A percentile compares a stretch with the other conserved stretches of the same genome.
phyloP scores from a whole-genome alignment of 2,797 vertebrate genomes.

The Naso thynnoides region DNA sequence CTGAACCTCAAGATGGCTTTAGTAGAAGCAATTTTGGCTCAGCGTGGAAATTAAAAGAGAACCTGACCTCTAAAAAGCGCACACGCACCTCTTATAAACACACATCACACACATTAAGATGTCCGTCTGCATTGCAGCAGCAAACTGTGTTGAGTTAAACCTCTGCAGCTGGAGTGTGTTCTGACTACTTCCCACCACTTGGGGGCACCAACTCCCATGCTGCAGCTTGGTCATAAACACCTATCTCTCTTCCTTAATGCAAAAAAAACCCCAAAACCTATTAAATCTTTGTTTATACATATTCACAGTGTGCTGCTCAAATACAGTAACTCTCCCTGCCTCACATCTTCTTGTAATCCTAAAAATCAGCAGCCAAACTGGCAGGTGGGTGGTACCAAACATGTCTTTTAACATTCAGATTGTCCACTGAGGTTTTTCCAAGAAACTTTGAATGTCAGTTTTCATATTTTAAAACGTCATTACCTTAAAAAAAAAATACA shows the following conservation, averaged over 20 bases:
- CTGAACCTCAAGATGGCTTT: neutral
- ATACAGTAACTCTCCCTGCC: neutral
- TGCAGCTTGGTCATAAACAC: slow-evolving; percentile 7
- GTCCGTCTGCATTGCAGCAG: slow-evolving; percentile 71
- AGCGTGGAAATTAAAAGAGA: neutral
- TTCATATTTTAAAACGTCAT: too few relatives aligned
- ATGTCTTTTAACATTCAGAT: too few relatives aligned
- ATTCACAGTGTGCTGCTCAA: neutral
- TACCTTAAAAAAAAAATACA: too few relatives aligned
- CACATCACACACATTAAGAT: slow-evolving; percentile 9
- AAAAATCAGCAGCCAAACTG: neutral
- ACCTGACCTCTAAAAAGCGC: neutral
- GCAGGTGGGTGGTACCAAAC: neutral
- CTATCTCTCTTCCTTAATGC: neutral
- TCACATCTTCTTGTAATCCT: neutral
- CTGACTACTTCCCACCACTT: slow-evolving; percentile 35
- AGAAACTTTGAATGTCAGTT: too few relatives aligned
- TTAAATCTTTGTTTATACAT: neutral
- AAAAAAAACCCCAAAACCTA: too few relatives aligned
- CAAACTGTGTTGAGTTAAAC: slow-evolving; percentile 3
- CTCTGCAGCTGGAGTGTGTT: slow-evolving; percentile 33
- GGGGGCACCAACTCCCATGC: slow-evolving; percentile 13
- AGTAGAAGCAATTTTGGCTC: neutral
- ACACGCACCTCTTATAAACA: slow-evolving; percentile 51
- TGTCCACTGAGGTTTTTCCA: too few relatives aligned